Percentiles rank a stretch among this genome's conserved stretches.
phyloP scores from a whole-genome alignment of 2,888 invertebrate species.

The Ennomos erosarius region DNA sequence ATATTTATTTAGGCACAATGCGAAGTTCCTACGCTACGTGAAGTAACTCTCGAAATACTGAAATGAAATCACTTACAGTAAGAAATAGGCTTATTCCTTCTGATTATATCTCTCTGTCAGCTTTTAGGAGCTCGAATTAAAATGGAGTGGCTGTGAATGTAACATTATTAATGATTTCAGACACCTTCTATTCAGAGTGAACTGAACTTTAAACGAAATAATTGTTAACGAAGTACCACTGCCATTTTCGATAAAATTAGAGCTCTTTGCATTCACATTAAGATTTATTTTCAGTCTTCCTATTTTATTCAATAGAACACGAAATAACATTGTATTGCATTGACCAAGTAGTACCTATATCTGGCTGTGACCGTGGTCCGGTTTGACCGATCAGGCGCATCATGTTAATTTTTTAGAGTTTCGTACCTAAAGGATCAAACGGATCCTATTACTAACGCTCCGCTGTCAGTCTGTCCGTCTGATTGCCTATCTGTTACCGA shows the following conservation, averaged over 20 bases:
- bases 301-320: no score
- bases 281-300: no score
- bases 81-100: slow-evolving; percentile 57
- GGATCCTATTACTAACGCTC: no score
- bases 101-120: slow-evolving; percentile 52
- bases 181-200: slow-evolving; percentile 28
- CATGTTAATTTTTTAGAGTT: no score
- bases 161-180: slow-evolving; percentile 52
- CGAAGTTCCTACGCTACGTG: slow-evolving; percentile 33
- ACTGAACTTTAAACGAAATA: slow-evolving; percentile 22
- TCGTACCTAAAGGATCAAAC: no score
- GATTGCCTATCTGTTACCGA: no score
- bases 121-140: slow-evolving; percentile 51
- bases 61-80: slow-evolving; percentile 58
- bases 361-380: no score
- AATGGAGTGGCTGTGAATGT: slow-evolving; percentile 54
- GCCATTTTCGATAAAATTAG: slow-evolving; percentile 23
- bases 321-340: no score
- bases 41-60: slow-evolving; percentile 45
- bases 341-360: no score
- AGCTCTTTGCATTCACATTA: background rate
- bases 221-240: slow-evolving; percentile 17
- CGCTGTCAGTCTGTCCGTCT: no score
- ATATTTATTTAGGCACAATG: slow-evolving; percentile 28
- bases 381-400: no score